Percentiles rank a stretch among this genome's conserved stretches.
These are phyloP conservation scores for Temnothorax rugatulus DNA, from an alignment of 2,888 invertebrate species.

Conservation along the genomic window DNA sequence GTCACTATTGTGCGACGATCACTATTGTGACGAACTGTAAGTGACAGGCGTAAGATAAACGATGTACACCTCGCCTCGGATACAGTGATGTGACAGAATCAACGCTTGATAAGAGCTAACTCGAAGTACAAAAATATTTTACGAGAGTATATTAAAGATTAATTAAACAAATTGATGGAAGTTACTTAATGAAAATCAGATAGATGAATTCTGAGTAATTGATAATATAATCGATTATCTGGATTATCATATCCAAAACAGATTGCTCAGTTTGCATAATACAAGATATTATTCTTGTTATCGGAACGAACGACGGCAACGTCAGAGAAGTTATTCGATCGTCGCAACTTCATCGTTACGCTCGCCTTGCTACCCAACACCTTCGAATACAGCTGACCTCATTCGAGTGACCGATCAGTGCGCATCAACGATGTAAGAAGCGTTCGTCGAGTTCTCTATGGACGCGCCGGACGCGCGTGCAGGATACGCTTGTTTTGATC, in stretches of 20 bases:
- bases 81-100: not conserved
- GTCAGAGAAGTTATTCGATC: not conserved
- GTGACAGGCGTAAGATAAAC: constrained; percentile 19
- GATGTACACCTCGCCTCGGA: not conserved
- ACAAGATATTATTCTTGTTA: not conserved
- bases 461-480: not conserved
- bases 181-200: not conserved
- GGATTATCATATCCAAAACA: constrained; percentile 7
- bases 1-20: not conserved
- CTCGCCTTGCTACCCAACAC: not conserved
- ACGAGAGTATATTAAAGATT: constrained; percentile 1
- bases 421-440: constrained; percentile 2
- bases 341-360: not conserved
- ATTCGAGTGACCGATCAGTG: constrained; percentile 21
- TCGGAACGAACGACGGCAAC: not conserved
- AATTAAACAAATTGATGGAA: not conserved
- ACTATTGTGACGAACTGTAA: not conserved
- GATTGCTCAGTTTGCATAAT: not conserved
- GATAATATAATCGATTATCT: too few species aligned
- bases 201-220: not conserved
- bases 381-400: constrained; percentile 19
- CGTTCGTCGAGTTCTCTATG: not conserved
- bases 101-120: not conserved
- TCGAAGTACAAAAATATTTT: not conserved
- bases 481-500: not conserved